A percentile compares a stretch with the other conserved stretches of the same genome.
Conservation (phyloP, 2,797 vertebrate genomes). For the Scarus forsteni region DNA sequence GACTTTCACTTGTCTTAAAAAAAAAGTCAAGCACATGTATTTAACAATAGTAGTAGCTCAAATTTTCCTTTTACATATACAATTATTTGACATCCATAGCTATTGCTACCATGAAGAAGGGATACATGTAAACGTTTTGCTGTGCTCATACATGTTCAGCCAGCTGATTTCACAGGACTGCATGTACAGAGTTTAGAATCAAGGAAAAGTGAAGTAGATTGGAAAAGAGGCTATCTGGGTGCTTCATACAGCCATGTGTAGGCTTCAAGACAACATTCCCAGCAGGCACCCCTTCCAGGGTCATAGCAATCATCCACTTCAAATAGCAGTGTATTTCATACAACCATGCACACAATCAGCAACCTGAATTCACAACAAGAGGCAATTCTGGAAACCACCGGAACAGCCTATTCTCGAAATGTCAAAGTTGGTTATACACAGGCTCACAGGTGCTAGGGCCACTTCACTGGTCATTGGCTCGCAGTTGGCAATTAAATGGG, state of each 20-base stretch:
- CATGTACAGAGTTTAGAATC: too few relatives aligned
- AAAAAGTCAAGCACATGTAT: too few relatives aligned
- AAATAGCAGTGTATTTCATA: neutral
- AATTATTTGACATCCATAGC: too few relatives aligned
- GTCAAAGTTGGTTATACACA: neutral
- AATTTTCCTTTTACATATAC: too few relatives aligned
- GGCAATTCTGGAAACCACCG: neutral
- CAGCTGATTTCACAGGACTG: neutral
- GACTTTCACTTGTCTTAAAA: too few relatives aligned
- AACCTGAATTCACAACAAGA: neutral
- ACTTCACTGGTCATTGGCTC: neutral
- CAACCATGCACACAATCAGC: neutral
- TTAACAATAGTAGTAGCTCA: too few relatives aligned
- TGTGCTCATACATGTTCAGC: neutral
- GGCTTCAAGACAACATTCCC: neutral
- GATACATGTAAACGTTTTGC: too few relatives aligned
- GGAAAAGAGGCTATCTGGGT: neutral
- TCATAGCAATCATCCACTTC: neutral
- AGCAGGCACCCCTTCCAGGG: neutral
- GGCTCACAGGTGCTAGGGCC: neutral
- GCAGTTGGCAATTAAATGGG: neutral
- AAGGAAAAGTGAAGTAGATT: neutral
- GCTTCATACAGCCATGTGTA: neutral
- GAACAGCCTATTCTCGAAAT: neutral
- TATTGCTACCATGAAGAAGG: too few relatives aligned